phyloP scores from a whole-genome alignment of 2,888 invertebrate genomes.

The Drosophila differens region DNA sequence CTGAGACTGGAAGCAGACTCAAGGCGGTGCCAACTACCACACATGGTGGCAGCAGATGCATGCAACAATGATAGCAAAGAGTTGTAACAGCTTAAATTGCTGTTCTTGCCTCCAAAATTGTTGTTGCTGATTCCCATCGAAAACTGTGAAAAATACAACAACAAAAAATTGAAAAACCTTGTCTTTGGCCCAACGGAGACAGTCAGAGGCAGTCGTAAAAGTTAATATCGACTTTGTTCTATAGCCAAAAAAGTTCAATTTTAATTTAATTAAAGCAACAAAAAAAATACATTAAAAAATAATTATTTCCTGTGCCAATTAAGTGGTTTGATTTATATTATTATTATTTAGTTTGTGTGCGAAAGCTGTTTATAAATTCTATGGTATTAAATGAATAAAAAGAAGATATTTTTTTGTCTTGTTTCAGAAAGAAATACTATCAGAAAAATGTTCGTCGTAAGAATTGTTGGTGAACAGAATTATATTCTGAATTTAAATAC shows the following conservation, averaged over 20 bases:
- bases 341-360: not conserved
- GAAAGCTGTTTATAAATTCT: not conserved
- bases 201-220: not conserved
- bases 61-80: constrained; percentile 36
- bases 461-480: not conserved
- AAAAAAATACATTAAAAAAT: not conserved
- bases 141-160: not conserved
- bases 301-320: not conserved
- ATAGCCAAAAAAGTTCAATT: not conserved
- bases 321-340: not conserved
- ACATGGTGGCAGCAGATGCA: constrained; percentile 35
- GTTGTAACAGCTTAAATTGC: constrained; percentile 28
- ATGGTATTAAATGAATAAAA: not conserved
- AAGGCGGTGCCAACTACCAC: constrained; percentile 1
- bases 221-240: not conserved
- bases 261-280: not conserved
- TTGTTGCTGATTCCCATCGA: not conserved
- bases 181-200: not conserved
- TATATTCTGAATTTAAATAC: not conserved
- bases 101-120: not conserved
- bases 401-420: no score
- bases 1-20: constrained; percentile 17
- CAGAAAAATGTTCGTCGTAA: not conserved
- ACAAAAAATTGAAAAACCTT: not conserved
- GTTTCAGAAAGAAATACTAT: no score